Conservation (phyloP, 30 jellyfish, hydroid and myxozoan species). For the Cassiopea andromeda region DNA sequence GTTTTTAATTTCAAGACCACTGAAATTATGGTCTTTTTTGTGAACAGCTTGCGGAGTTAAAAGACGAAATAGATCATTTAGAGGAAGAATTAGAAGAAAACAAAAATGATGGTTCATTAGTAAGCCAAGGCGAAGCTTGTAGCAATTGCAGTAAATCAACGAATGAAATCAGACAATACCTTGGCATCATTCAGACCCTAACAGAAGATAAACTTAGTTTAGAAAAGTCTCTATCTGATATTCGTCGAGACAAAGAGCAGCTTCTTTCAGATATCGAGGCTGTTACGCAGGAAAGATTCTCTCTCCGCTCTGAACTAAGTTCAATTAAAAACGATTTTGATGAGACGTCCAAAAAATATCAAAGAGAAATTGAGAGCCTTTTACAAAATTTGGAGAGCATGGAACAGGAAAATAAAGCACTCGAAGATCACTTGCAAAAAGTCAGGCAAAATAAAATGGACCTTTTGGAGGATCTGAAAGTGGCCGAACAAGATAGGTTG, state of each 20-base stretch:
- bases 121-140: constrained; percentile 68
- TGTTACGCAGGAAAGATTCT: constrained; percentile 70
- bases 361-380: constrained; percentile 81
- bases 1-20: not conserved
- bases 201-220: constrained; percentile 98
- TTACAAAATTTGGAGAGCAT: constrained; percentile 86
- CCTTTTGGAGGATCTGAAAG: constrained; percentile 83
- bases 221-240: constrained; percentile 81
- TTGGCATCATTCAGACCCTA: constrained; percentile 91
- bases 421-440: constrained; percentile 89
- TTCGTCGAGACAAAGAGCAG: constrained; percentile 83
- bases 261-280: constrained; percentile 78
- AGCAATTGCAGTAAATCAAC: constrained; percentile 72
- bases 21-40: not conserved
- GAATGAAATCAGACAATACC: constrained; percentile 86
- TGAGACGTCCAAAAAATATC: constrained; percentile 70
- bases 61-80: constrained; percentile 56
- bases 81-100: constrained; percentile 63
- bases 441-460: constrained; percentile 90
- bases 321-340: constrained; percentile 61
- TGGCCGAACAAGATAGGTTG: constrained; percentile 91
- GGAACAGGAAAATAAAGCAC: constrained; percentile 90
- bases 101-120: constrained; percentile 14
- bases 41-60: constrained; percentile 66
- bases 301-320: constrained; percentile 62